phyloP scores from a whole-genome alignment of 2,113 vertebrate species.

The Proterorhinus semilunaris region DNA sequence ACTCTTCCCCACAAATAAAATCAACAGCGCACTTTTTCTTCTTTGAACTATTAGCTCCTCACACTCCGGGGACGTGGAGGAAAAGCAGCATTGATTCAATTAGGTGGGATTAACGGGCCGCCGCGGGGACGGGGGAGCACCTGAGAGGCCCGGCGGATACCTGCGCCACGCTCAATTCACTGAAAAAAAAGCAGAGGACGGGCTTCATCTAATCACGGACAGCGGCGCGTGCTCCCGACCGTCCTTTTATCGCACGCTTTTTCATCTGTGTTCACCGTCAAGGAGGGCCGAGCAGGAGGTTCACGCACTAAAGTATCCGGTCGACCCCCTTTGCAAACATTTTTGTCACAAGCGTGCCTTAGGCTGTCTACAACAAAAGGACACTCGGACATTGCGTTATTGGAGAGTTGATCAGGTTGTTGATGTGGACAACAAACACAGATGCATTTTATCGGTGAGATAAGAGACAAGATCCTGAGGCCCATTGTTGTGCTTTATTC shows the following conservation, averaged over 20 bases:
- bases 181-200: slow-evolving; percentile 31
- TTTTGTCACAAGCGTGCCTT: too few species aligned
- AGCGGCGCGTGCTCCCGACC: slow-evolving; percentile 33
- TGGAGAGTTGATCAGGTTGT: too few species aligned
- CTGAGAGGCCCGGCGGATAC: slow-evolving; percentile 45
- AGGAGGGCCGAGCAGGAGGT: slow-evolving; percentile 15
- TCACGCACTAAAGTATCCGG: not conserved
- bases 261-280: slow-evolving; percentile 49
- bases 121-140: slow-evolving; percentile 53
- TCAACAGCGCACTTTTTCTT: slow-evolving; percentile 33
- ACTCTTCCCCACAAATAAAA: slow-evolving; percentile 22
- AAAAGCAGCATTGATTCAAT: slow-evolving; percentile 60
- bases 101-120: slow-evolving; percentile 64
- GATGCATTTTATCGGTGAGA: too few species aligned
- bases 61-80: slow-evolving; percentile 39
- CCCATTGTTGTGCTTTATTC: too few species aligned
- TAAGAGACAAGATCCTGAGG: too few species aligned
- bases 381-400: too few species aligned
- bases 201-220: slow-evolving; percentile 48
- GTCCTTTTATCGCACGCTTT: slow-evolving; percentile 43
- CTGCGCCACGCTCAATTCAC: slow-evolving; percentile 40
- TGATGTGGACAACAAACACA: too few species aligned
- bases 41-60: slow-evolving; percentile 43
- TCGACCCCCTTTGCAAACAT: too few species aligned
- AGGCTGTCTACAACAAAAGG: too few species aligned